Percentiles rank a stretch among this genome's conserved stretches.
These are phyloP conservation scores for Sebastolobus alascanus DNA, from an alignment of 2,797 vertebrate species.

Conservation along the genomic window DNA sequence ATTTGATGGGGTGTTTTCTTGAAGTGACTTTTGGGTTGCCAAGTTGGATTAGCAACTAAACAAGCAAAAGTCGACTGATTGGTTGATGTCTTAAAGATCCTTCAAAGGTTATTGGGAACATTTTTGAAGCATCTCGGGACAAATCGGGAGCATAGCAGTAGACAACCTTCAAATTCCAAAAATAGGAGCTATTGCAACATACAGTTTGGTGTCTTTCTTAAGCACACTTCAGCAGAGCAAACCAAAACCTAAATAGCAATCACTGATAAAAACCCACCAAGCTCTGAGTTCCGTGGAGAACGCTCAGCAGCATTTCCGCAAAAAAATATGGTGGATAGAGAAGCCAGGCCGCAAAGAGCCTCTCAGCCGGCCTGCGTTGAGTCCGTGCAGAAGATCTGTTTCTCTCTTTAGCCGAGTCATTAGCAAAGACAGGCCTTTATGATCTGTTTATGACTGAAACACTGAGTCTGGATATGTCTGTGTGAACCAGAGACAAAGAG, in stretches of 20 bases:
- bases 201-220: not conserved
- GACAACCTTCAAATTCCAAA: not conserved
- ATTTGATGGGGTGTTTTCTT: not conserved
- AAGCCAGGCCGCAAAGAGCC: slow-evolving; percentile 58
- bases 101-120: not conserved
- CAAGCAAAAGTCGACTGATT: not conserved
- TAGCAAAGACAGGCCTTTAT: slow-evolving; percentile 74
- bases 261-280: slow-evolving; percentile 26
- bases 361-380: slow-evolving; percentile 2
- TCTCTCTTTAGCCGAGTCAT: slow-evolving; percentile 73
- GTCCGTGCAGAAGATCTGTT: slow-evolving; percentile 55
- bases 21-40: not conserved
- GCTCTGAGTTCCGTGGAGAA: slow-evolving; percentile 20
- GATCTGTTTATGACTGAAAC: slow-evolving; percentile 72
- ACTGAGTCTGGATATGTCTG: slow-evolving; percentile 22
- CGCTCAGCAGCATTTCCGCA: slow-evolving; percentile 24
- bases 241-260: slow-evolving; percentile 28
- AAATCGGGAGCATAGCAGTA: not conserved
- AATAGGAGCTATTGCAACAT: not conserved
- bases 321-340: slow-evolving; percentile 26
- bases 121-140: not conserved
- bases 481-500: slow-evolving; percentile 6
- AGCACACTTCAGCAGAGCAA: not conserved
- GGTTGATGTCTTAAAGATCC: not conserved
- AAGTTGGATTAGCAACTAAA: not conserved